phyloP scores from a whole-genome alignment of 2,888 invertebrate species.

The Lycaena phlaeas region DNA sequence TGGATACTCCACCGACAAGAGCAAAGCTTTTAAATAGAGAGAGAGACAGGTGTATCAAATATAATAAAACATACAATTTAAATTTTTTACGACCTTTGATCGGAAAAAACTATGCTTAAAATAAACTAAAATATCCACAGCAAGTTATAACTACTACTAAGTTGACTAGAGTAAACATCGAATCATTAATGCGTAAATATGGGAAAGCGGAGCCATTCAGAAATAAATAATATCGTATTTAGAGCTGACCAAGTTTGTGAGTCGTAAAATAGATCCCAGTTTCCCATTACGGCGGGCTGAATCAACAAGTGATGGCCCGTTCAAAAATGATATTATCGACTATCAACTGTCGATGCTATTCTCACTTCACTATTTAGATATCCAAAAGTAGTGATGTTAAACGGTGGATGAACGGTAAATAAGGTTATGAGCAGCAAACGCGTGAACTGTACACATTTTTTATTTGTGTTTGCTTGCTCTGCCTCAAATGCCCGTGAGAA shows the following conservation, averaged over 20 bases:
- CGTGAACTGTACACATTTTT: constrained; percentile 71
- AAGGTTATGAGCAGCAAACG: constrained; percentile 62
- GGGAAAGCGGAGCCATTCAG: constrained; percentile 39
- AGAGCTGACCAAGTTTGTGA: constrained; percentile 45
- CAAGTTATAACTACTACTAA: too few relatives aligned
- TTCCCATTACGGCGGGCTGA: constrained; percentile 49
- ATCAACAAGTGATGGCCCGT: constrained; percentile 53
- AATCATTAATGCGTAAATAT: constrained; percentile 40
- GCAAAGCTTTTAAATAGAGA: too few relatives aligned
- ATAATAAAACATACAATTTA: too few relatives aligned
- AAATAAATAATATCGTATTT: constrained; percentile 42
- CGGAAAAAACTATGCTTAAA: too few relatives aligned
- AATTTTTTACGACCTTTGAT: too few relatives aligned
- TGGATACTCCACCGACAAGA: too few relatives aligned
- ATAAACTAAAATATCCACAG: too few relatives aligned
- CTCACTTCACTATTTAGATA: constrained; percentile 70
- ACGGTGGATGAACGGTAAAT: constrained; percentile 64
- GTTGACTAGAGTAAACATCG: not conserved
- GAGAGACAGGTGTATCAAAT: too few relatives aligned
- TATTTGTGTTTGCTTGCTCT: constrained; percentile 59
- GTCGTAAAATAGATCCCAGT: constrained; percentile 45
- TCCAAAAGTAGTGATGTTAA: constrained; percentile 67
- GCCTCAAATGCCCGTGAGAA: constrained; percentile 70
- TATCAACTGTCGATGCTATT: constrained; percentile 65
- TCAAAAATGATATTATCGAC: constrained; percentile 61